phyloP scores from a whole-genome alignment of 2,797 vertebrate genomes.

The Orestias chungarensis region DNA sequence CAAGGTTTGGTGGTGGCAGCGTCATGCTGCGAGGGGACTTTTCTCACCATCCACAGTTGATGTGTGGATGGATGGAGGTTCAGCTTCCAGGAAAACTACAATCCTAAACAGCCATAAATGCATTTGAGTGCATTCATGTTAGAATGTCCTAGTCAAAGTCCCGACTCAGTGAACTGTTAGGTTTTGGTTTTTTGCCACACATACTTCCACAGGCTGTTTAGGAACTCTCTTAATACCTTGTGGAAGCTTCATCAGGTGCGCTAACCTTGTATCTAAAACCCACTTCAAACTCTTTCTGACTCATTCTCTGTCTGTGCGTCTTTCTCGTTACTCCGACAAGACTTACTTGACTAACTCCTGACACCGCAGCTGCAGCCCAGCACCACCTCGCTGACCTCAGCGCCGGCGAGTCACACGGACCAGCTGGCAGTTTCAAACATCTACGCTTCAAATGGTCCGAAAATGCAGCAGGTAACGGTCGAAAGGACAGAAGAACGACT shows the following conservation, averaged over 20 bases:
- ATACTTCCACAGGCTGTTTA: not conserved
- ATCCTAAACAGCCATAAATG: too few relatives aligned
- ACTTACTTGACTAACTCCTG: slow-evolving; percentile 2
- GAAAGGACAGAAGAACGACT: too few relatives aligned
- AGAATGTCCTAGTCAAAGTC: too few relatives aligned
- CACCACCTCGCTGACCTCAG: not conserved
- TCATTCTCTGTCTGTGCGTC: not conserved
- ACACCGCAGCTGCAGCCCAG: not conserved
- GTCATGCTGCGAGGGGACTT: not conserved
- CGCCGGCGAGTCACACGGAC: not conserved
- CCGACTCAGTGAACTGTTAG: too few relatives aligned
- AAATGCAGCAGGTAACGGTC: not conserved
- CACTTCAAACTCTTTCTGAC: slow-evolving; percentile 1
- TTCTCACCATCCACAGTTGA: not conserved
- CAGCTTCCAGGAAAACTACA: too few relatives aligned
- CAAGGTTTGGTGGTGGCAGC: not conserved
- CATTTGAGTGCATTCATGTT: too few relatives aligned
- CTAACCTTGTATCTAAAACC: not conserved
- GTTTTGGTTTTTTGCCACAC: too few relatives aligned
- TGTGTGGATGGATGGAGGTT: not conserved
- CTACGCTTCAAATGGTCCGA: not conserved
- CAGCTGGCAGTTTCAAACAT: not conserved
- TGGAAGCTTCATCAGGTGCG: not conserved
- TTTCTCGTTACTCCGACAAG: not conserved
- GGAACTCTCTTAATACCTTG: not conserved